Base-by-base conservation (phyloP, 2,113 vertebrate genomes). In the Cygnus buccinator region DNA sequence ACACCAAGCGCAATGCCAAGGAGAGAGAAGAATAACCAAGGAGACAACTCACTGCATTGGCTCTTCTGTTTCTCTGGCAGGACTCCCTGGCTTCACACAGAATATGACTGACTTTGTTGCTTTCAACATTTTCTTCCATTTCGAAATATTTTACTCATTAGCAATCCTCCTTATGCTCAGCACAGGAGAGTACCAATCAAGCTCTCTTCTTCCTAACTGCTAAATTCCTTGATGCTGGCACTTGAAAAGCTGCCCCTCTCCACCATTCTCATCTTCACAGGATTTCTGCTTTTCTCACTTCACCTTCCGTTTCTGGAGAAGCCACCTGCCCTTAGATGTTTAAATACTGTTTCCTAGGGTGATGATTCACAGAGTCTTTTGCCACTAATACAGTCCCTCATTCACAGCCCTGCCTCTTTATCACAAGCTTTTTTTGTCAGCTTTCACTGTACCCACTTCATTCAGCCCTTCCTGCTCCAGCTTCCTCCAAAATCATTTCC, bases 121-220 rank as follows among this genome's bases (percentile, higher is more conserved):
- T 95, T 96, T 96, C 94, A 96, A 96, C 94, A 96, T 94, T 96
- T 94, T 95, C 94, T 92, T 96, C 89, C 96, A 96, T 94, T 94
- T 91, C 37, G 95, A 96, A 97, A 96, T 95, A 96, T 97, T 97
- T 96, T 93, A 95, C 96, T 96, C 96, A 94, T 97, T 95, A 97
- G 95, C 92, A 96, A 89, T 68, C 80, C 68, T 94, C 96, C 96
- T 94, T 96, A 94, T 96, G 95, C 94, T 96, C 95, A 91, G 84
- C 92, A 91, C 84, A 95, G 81, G 92, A 96, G 96, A 96, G 46
- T 17, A 91, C 61, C 77, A 93, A 82, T 55, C 89, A 87, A 92
- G 50, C 81, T 93, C 77, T 94, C 63, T 11, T 95, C 70, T 90
- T 89, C 71, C 65, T 91, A 73, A 71, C 66, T 8, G n/a, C 71